Conservation (phyloP, 2,113 vertebrate species). For the Bujurquina vittata region DNA sequence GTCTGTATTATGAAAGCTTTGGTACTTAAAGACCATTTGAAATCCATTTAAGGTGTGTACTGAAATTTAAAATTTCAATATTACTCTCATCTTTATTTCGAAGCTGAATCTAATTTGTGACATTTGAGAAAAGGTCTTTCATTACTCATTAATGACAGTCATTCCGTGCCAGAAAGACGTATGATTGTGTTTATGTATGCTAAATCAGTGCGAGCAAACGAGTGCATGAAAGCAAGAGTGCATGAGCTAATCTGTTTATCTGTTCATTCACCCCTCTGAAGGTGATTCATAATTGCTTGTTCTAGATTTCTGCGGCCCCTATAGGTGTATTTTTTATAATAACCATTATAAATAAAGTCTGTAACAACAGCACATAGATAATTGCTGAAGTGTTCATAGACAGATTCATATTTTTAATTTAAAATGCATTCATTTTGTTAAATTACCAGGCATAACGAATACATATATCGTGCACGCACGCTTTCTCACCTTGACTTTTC, state of each 20-base stretch:
- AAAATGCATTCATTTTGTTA: background rate
- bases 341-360: background rate
- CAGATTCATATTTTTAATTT: background rate
- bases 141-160: slow-evolving; percentile 37
- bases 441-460: background rate
- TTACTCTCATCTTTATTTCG: slow-evolving; percentile 13
- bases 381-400: background rate
- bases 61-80: slow-evolving; percentile 28
- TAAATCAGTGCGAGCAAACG: background rate
- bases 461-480: background rate
- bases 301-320: background rate
- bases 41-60: slow-evolving; percentile 52
- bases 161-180: background rate
- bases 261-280: background rate
- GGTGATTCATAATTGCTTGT: slow-evolving; percentile 7
- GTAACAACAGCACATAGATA: background rate
- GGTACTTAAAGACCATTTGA: slow-evolving; percentile 46
- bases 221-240: background rate
- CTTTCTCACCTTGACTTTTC: slow-evolving; percentile 36
- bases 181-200: background rate
- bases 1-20: slow-evolving; percentile 35
- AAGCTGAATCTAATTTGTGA: slow-evolving; percentile 53
- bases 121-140: slow-evolving; percentile 66
- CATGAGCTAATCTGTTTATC: slow-evolving; percentile 9
- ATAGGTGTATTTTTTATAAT: background rate